Evolutionary conservation across 2,888 invertebrate genomes (phyloP).

Genomic region (Aplocera efformata): DNA sequence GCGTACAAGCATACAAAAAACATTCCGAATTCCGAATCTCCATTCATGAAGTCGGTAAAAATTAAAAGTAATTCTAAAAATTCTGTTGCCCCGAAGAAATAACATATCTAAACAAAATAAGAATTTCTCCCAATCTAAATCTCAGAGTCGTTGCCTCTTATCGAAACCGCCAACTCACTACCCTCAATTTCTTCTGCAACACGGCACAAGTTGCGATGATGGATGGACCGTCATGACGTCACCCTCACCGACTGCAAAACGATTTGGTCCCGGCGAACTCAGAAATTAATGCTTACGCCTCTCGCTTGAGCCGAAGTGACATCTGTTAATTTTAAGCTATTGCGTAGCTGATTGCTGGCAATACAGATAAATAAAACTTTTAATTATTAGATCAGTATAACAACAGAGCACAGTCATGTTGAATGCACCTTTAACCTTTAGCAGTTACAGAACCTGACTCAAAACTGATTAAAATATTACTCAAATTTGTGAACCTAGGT

Average conservation of each 20-base stretch:
- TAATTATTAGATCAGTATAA: too few species aligned
- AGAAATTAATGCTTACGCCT: slow-evolving; percentile 49
- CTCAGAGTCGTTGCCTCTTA: slow-evolving; percentile 9
- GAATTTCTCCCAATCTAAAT: not conserved
- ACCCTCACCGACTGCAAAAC: slow-evolving; percentile 31
- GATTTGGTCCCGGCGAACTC: slow-evolving; percentile 37
- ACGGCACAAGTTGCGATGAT: slow-evolving; percentile 23
- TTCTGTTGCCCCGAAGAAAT: too few species aligned
- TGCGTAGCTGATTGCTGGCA: not conserved
- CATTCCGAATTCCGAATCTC: too few species aligned
- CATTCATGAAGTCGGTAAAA: too few species aligned
- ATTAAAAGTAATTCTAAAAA: too few species aligned
- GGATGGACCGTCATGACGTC: slow-evolving; percentile 39
- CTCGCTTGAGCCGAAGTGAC: slow-evolving; percentile 35
- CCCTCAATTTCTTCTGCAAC: not conserved
- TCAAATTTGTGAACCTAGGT: too few species aligned
- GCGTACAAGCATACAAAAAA: too few species aligned
- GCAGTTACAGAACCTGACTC: too few species aligned
- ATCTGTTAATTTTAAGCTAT: slow-evolving; percentile 10
- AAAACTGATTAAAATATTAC: too few species aligned
- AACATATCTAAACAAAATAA: not conserved
- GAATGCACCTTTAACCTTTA: too few species aligned
- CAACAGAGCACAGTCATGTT: too few species aligned
- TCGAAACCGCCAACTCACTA: slow-evolving; percentile 10
- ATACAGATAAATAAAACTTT: slow-evolving; percentile 5